Evolutionary conservation across 1,140 invertebrate species (phyloP).

Genomic region (Hermetia illucens): DNA sequence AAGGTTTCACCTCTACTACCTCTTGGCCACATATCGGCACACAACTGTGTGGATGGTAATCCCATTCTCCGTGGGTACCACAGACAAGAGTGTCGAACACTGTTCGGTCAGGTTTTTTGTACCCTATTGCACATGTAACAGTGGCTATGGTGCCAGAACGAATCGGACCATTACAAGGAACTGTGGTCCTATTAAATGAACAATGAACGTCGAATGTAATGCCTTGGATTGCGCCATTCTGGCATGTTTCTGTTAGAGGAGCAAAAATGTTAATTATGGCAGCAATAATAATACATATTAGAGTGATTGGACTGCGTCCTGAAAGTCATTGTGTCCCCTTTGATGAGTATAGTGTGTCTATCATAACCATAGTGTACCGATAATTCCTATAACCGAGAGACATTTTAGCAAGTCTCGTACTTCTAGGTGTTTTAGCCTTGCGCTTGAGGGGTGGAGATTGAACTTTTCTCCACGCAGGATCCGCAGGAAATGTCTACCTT

Average conservation of each 20-base stretch:
- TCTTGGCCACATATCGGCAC: slow-evolving; percentile 5
- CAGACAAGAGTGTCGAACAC: background rate
- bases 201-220: background rate
- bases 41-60: slow-evolving; percentile 3
- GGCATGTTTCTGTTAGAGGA: background rate
- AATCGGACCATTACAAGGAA: background rate
- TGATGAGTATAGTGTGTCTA: no score
- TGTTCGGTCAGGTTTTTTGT: background rate
- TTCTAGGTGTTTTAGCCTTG: no score
- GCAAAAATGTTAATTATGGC: no score
- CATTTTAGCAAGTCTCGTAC: no score
- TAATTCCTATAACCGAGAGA: no score
- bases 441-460: no score
- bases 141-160: background rate
- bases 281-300: no score
- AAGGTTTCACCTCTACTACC: background rate
- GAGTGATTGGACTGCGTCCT: no score
- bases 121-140: background rate
- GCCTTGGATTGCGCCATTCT: background rate
- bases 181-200: background rate
- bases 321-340: no score
- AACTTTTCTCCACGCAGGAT: no score
- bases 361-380: no score
- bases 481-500: no score
- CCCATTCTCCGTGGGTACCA: background rate